phyloP scores from a whole-genome alignment of 2,888 invertebrate species.

The Xestia c-nigrum region DNA sequence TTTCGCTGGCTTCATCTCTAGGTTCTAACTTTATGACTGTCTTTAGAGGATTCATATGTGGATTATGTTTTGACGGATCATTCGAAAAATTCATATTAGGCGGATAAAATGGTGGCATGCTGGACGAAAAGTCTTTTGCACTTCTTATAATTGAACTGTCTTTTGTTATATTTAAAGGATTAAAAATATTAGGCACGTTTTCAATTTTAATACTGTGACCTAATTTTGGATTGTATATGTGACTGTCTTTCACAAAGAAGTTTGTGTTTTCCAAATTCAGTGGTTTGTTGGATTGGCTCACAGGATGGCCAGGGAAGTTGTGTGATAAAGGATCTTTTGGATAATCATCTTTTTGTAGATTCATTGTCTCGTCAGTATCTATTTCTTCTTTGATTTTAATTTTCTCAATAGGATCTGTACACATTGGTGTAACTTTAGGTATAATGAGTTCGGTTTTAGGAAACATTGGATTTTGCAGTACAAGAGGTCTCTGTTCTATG shows the following conservation, averaged over 20 bases:
- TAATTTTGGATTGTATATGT: constrained; percentile 86
- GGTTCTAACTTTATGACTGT: constrained; percentile 89
- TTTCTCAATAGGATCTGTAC: constrained; percentile 87
- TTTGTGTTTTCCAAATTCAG: constrained; percentile 87
- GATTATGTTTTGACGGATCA: constrained; percentile 86
- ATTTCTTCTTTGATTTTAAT: constrained; percentile 89
- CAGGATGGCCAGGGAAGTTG: constrained; percentile 82
- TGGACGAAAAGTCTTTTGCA: constrained; percentile 84
- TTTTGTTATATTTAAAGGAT: constrained; percentile 85
- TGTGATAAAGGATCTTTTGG: constrained; percentile 87
- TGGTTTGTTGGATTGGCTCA: constrained; percentile 83
- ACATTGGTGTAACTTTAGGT: constrained; percentile 91
- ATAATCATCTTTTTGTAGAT: constrained; percentile 86
- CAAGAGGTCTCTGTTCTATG: constrained; percentile 77
- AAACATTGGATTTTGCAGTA: constrained; percentile 78
- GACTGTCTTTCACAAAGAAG: constrained; percentile 87
- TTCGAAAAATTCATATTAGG: constrained; percentile 82
- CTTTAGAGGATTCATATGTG: constrained; percentile 86
- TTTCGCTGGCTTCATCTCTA: constrained; percentile 86
- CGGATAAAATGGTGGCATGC: constrained; percentile 85
- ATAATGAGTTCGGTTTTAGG: constrained; percentile 92
- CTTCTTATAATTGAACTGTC: constrained; percentile 86
- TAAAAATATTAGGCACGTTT: constrained; percentile 85
- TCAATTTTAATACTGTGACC: constrained; percentile 87
- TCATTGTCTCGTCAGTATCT: constrained; percentile 85